Conservation (phyloP, 2,113 vertebrate genomes). For the Cryptotis parvus region DNA sequence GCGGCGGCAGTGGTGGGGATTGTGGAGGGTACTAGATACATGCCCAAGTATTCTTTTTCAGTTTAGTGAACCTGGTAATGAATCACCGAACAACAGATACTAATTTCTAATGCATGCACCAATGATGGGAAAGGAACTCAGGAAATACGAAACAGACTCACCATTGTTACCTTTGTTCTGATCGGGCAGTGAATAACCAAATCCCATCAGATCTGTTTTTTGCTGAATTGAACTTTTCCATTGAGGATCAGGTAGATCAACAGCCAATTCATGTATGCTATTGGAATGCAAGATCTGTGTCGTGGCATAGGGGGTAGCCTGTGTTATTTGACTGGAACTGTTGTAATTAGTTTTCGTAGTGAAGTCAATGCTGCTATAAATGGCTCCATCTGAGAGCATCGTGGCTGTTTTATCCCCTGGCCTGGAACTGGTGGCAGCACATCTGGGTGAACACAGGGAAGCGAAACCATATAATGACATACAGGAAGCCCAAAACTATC, state of each 20-base stretch:
- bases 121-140: constrained; percentile 51
- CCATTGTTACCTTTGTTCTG: constrained; percentile 99
- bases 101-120: constrained; percentile 83
- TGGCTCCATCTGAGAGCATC: constrained; percentile 98
- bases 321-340: constrained; percentile 95
- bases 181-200: constrained; percentile 97
- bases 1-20: not conserved
- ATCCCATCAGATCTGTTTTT: constrained; percentile 96
- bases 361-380: constrained; percentile 99
- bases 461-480: constrained; percentile 84
- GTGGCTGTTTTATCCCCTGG: constrained; percentile 97
- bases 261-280: constrained; percentile 98
- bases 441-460: constrained; percentile 88
- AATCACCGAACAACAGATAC: constrained; percentile 65
- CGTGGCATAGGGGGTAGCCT: constrained; percentile 98
- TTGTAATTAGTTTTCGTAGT: constrained; percentile 97
- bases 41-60: constrained; percentile 72
- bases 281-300: constrained; percentile 98
- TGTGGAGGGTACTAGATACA: constrained; percentile 68
- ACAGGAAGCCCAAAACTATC: constrained; percentile 78
- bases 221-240: constrained; percentile 98
- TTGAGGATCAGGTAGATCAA: constrained; percentile 96
- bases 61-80: constrained; percentile 73
- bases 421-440: constrained; percentile 91
- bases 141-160: constrained; percentile 85